Base-by-base conservation (phyloP, 2,113 vertebrate species). In the Petrocephalus zakoni region DNA sequence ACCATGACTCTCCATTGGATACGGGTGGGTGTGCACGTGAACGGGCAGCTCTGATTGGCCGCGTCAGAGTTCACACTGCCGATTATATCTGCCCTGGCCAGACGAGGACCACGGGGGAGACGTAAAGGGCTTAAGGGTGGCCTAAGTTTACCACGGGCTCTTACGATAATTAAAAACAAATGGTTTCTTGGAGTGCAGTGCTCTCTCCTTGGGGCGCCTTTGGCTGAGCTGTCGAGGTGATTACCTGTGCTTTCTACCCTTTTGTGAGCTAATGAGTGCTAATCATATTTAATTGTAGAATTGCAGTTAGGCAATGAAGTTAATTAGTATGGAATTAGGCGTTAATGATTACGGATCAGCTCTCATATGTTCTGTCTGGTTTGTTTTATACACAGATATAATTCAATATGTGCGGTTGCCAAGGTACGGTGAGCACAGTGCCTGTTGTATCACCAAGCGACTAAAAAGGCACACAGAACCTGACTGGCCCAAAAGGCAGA, bases 381-480 rank as follows among this genome's bases (percentile, higher is more conserved):
- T 75, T 87, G 87, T 72, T 88, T 88, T 81, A 87, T 64, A 87
- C 17, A 53, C 29, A 58, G 85, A 86, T 29, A 87, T 72, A 87
- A 22, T 87, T 51, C 15, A 51, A 11, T 56, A 56, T 21, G 22
- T 19, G 42, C 15, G n/a, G 25, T 56, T 56, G 2, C 75, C 34
- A 56, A 55, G 68, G 47, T 42, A 25, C 25, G 11, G 46, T 2
- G 8, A 5, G n/a, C 22, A 17, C 61, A 21, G 68, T 61, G 51
- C n/a, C 22, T 87, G 86, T 15, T 13, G 25, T 46, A 22, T 34
- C 55, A n/a, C 13, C 49, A n/a, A 46, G 19, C 7, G 21, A 29
- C 22, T 87, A 13, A 29, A 64, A 64, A 64, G n/a, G 11, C 61
- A 64, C 8, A 64, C 9, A 2, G n/a, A 64, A 9, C 3, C n/a